These are phyloP conservation scores for Amia ocellicauda DNA, from an alignment of 2,113 vertebrate species.

Conservation along the genomic window DNA sequence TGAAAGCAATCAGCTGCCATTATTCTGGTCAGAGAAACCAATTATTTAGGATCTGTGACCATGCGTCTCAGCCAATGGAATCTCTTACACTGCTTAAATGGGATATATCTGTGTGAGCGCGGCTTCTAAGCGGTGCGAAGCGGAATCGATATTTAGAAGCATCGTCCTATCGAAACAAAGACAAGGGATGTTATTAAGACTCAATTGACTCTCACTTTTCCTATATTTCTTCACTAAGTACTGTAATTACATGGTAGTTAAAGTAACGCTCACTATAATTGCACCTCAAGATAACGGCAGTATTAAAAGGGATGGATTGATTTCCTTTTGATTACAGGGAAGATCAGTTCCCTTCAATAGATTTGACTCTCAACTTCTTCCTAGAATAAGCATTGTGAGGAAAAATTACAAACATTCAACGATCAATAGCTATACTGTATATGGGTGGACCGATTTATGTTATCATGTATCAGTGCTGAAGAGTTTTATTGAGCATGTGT, in stretches of 20 bases:
- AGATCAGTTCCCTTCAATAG: constrained; percentile 15
- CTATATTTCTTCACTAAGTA: constrained; percentile 35
- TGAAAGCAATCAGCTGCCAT: constrained; percentile 1
- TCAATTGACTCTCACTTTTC: constrained; percentile 25
- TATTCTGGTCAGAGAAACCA: neutral
- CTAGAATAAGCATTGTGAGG: constrained; percentile 24
- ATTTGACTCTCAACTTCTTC: neutral
- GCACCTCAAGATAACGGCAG: constrained; percentile 23
- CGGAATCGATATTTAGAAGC: constrained; percentile 36
- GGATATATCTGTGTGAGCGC: constrained; percentile 8
- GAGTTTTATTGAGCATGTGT: constrained; percentile 30
- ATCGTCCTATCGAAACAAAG: constrained; percentile 30
- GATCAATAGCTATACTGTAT: constrained; percentile 36
- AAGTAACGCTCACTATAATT: constrained; percentile 35
- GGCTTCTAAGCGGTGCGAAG: constrained; percentile 17
- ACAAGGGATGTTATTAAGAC: constrained; percentile 30
- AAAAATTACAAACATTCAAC: constrained; percentile 52
- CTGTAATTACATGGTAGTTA: constrained; percentile 41
- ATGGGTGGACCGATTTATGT: constrained; percentile 23
- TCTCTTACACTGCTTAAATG: neutral
- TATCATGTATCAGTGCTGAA: constrained; percentile 37
- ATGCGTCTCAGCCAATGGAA: constrained; percentile 3
- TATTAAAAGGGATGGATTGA: constrained; percentile 49
- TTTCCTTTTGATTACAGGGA: constrained; percentile 36
- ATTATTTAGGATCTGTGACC: constrained; percentile 2